A percentile compares a stretch with the other conserved stretches of the same genome.
phyloP scores from a whole-genome alignment of 2,888 invertebrate species.

The Diarsia brunnea region DNA sequence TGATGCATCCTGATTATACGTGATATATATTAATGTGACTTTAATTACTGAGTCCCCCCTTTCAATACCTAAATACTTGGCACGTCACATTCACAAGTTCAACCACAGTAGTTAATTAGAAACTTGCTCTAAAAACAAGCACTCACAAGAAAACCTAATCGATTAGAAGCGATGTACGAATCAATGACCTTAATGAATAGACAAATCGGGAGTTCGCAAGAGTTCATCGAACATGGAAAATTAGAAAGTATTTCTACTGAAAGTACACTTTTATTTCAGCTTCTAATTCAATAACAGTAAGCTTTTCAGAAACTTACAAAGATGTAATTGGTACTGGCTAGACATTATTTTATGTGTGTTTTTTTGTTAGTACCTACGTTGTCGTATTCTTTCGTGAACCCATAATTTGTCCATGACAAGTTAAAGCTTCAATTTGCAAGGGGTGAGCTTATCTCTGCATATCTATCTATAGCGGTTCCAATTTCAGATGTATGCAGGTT shows the following conservation, averaged over 20 bases:
- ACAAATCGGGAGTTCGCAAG: conserved; percentile 16
- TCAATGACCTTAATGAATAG: conserved; percentile 42
- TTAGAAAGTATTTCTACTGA: background rate
- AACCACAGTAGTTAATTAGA: background rate
- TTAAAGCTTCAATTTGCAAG: conserved; percentile 35
- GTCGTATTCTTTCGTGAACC: conserved; percentile 5
- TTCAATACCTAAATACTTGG: background rate
- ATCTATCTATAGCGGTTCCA: conserved; percentile 29
- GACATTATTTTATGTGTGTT: background rate
- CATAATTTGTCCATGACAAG: conserved; percentile 41
- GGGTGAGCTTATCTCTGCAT: conserved; percentile 34
- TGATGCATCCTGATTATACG: too few relatives aligned
- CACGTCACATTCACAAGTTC: background rate
- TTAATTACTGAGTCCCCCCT: too few relatives aligned
- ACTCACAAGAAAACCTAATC: conserved; percentile 20
- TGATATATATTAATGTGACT: too few relatives aligned
- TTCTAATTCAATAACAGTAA: conserved; percentile 1
- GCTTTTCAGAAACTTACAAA: background rate
- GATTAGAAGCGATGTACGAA: conserved; percentile 29
- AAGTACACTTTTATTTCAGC: background rate
- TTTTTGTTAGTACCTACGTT: background rate
- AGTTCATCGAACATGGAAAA: conserved; percentile 32
- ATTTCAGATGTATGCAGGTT: conserved; percentile 21
- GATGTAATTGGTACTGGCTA: background rate
- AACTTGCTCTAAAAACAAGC: conserved; percentile 9